Base-by-base conservation (phyloP, 2,888 invertebrate species). In the Cheilosia variabilis region DNA sequence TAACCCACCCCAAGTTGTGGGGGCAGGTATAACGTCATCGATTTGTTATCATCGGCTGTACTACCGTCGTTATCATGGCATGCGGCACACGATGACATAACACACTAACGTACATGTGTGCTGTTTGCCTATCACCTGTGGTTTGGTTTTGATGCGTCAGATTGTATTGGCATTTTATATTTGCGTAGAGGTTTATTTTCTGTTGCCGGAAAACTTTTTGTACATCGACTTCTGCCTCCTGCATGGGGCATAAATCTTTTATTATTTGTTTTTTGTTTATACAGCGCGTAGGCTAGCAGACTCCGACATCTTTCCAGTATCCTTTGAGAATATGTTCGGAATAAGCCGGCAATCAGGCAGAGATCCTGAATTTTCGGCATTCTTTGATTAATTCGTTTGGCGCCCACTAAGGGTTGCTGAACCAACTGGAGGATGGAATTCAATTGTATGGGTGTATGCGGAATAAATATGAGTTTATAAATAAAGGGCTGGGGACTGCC, bases 21-120 rank as follows among this genome's bases (percentile, higher is more conserved):
- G 34, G 52, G 41, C 17, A 13, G 47, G 60, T 76, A 65, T 76
- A 65, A 71, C 82, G 76, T 81, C 80, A 82, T 66, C 71, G 60
- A 76, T 82, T 82, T 66, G 71, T 60, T 71, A 72, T 80, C 73
- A 47, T 45, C 43, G 58, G 31, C 58, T 47, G 2, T 10, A 22
- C n/a, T 19, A 24, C 43, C 10, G 24, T 43, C 15, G 2, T 45
- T 45, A 19, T 55, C 6, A 68, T 43, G 57, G 47, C 41, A 57
- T 22, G 31, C 22, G 22, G 24, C 7, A 24, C 22, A n/a, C 27
- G 50, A 52, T 75, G 58, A 58, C 22, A 62, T 77, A 66, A 58
- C 41, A n/a, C 50, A 27, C 47, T 1, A n/a, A 47, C 62, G 17
- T 60, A 60, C 37, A n/a, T 58, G 9, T 62, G 63, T 69, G 69